Evolutionary conservation across 2,113 vertebrate species (phyloP), one percentile per base, ranked within the genome.

Genomic region (Australoheros scitulus): DNA sequence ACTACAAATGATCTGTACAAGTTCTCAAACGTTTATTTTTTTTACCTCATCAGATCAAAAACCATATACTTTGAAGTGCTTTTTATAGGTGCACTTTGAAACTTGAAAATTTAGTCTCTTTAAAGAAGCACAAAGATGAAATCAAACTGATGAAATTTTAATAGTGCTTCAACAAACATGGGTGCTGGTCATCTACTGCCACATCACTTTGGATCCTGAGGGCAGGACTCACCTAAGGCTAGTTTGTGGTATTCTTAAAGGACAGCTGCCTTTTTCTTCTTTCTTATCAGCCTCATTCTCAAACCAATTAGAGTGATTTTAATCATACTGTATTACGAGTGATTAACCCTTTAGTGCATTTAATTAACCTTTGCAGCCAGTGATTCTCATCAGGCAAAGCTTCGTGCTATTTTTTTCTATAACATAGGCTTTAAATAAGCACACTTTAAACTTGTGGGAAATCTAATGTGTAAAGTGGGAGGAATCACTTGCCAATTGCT

Each of bases 311-410:
- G 90, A 81, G 90, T 89, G 93, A 95, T 94, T 92, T 95, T 95
- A 94, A 94, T 95, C 94, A 94, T 94, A 93, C 92, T 92, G 92
- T 91, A 93, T 93, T 92, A 95, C 59, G 79, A 94, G 92, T 95
- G 93, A 94, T 94, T 95, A 95, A 95, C 93, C 94, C 93, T 94
- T 94, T 92, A 81, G 90, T 93, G 92, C 92, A 94, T 94, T 93
- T 94, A 95, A 95, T 95, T 94, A 95, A 94, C 94, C 94, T 94
- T 88, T 94, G 90, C 87, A 93, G 88, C 92, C 88, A 88, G 52
- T 41, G 87, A 92, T 93, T 91, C 90, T 93, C 93, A 91, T 91
- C 88, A 91, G 87, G 87, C 85, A 81, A 72, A 82, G 83, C 87
- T 88, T 87, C 57, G 80, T 88, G 86, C 85, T 81, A 87, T 86